Base-by-base conservation (phyloP, 2,888 invertebrate species). In the Idaea straminata region DNA sequence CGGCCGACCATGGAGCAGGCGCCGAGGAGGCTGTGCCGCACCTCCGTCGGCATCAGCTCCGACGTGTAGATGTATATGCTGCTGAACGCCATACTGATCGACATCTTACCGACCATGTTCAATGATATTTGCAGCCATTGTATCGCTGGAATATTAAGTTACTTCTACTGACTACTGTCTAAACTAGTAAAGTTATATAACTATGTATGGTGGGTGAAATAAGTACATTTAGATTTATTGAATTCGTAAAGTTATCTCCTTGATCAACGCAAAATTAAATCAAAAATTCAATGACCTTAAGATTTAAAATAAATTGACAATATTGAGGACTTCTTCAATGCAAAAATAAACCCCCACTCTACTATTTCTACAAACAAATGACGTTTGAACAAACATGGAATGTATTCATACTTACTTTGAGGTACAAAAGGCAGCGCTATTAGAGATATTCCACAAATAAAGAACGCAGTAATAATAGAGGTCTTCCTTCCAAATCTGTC, bases 11-110 rank as follows among this genome's bases (percentile, higher is more conserved):
- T 95, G 62, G 95, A 95, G 85, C 95, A 95, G 38, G 90, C 81
- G 0, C 94, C 95, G 73, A 96, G 92, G 73, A 95, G 83, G 10
- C 94, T 93, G 78, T 95, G 95, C 35, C 95, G 87, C 62, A 94
- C 85, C 47, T 89, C 88, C 6, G 95, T 96, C 0, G 95, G 95
- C 83, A 95, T 95, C 83, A 95, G 88, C 88, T 96, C 95, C 58
- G 95, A 94, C 0, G 95, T 95, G 82, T 95, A 92, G 73, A 92
- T 90, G 81, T 92, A 92, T 72, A 90, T 85, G 77, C 88, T 88
- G 77, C 89, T 91, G 79, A 92, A 92, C 15, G 86, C 86, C 90
- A 91, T 91, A 73, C 91, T 91, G 80, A 92, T 91, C 73, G 83
- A 83, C 67, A 91, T 77, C 82, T 92, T 92, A n/a, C 89, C 91